Evolutionary conservation across 2,797 vertebrate species (phyloP).

Genomic region (Labroides dimidiatus): DNA sequence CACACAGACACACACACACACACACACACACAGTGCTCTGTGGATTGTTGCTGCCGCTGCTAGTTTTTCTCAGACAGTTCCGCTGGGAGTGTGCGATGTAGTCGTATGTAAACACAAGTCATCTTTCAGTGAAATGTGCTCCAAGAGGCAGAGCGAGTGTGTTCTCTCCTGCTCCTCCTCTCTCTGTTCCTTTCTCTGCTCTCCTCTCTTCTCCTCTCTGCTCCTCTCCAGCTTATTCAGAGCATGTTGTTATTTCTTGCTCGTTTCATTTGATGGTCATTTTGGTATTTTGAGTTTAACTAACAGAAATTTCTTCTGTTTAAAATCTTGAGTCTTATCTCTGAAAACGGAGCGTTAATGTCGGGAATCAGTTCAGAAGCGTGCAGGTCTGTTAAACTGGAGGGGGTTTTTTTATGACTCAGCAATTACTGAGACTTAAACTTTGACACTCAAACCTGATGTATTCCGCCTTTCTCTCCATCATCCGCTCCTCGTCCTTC

Average conservation of each 20-base stretch:
- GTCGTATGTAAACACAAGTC: slow-evolving; percentile 74
- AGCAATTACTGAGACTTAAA: slow-evolving; percentile 55
- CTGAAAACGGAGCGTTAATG: slow-evolving; percentile 18
- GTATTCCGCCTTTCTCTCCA: slow-evolving; percentile 62
- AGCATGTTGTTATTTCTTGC: slow-evolving; percentile 47
- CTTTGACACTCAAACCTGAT: slow-evolving; percentile 63
- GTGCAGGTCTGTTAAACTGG: slow-evolving; percentile 49
- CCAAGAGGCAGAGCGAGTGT: slow-evolving; percentile 32
- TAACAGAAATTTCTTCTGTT: too few relatives aligned
- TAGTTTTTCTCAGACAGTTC: slow-evolving; percentile 65
- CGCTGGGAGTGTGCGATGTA: slow-evolving; percentile 53
- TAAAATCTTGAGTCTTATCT: too few relatives aligned
- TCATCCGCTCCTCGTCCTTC: slow-evolving; percentile 56
- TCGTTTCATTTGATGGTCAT: too few relatives aligned
- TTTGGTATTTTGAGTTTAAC: too few relatives aligned
- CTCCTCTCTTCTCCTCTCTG: background rate
- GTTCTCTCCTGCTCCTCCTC: background rate
- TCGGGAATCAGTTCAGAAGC: slow-evolving; percentile 35
- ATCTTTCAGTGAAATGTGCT: slow-evolving; percentile 57
- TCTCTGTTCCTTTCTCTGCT: too few relatives aligned
- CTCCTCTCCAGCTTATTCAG: slow-evolving; percentile 35
- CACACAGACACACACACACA: slow-evolving; percentile 66
- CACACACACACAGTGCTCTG: slow-evolving; percentile 60
- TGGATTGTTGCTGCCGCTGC: slow-evolving; percentile 54
- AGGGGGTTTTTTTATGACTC: slow-evolving; percentile 62